Evolutionary conservation across 2,113 vertebrate genomes (phyloP), one percentile per base, ranked within the genome.

Genomic region (Lophius piscatorius): DNA sequence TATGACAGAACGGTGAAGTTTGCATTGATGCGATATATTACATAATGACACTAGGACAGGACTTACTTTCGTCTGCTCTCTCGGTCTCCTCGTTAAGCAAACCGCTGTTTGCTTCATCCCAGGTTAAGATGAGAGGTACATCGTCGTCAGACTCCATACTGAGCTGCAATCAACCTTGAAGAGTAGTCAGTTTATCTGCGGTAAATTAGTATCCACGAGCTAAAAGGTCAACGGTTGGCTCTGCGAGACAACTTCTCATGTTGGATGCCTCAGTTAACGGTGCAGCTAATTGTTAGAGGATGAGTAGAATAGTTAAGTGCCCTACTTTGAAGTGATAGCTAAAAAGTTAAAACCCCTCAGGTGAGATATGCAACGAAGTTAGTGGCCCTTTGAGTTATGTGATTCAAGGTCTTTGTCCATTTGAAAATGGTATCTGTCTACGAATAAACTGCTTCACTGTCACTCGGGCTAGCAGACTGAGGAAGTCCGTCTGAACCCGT

Each of bases 121-220:
- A 91, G 48, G 94, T 97, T 73, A 99, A 77, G 74, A 99, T 97
- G 20, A 99, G 92, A 20, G 96, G 95, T 7, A 96, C 97, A 0
- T 99, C 97, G 72, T 92, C 91, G 55, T 98, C 96, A 29, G 80
- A 90, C 76, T 90, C 91, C 33, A 95, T 94, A 72, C 5, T 20
- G 58, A 11, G 42, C 23, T 36, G 23, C 18, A 34, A 20, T 39
- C 2, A 6, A 26, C 23, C 4, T 11, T 17, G 3, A 28, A 6
- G 7, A 40, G 40, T 1, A 45, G 17, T 26, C 2, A 51, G 6
- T 13, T 45, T 12, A 18, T 16, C 10, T 1, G 6, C 13, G 2
- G 14, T 12, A 16, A 52, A 29, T 20, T n/a, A n/a, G n/a, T 26
- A 41, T 13, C 18, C n/a, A 16, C 34, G 11, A 10, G 22, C 48